Conservation (phyloP, 2,888 invertebrate species). For the Volucella zonaria region DNA sequence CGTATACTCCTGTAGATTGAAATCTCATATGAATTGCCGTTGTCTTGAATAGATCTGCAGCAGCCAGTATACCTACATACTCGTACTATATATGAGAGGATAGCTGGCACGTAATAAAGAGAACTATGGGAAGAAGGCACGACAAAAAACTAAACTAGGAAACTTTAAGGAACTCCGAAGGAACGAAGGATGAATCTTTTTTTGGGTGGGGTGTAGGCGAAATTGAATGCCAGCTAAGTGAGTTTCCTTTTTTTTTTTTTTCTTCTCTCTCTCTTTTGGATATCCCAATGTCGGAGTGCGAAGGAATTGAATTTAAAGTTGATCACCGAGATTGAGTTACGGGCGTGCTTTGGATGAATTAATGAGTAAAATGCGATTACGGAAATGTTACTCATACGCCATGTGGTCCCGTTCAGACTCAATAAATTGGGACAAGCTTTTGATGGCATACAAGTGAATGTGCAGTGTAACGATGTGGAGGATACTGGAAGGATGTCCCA, state of each 20-base stretch:
- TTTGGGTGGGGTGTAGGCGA: slow-evolving; percentile 2
- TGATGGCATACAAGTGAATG: background rate
- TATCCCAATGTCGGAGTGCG: slow-evolving; percentile 4
- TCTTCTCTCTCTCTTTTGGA: background rate
- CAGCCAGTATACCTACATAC: slow-evolving; percentile 21
- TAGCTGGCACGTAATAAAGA: slow-evolving; percentile 65
- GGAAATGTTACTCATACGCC: slow-evolving; percentile 30
- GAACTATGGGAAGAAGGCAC: background rate
- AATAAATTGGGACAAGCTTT: background rate
- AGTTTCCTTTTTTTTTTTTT: slow-evolving; percentile 3
- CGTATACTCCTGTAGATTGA: slow-evolving; percentile 57
- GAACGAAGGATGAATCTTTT: background rate
- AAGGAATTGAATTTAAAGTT: slow-evolving; percentile 56
- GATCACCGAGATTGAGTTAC: slow-evolving; percentile 58
- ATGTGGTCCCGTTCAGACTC: slow-evolving; percentile 7
- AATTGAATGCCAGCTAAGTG: slow-evolving; percentile 48
- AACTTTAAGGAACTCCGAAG: slow-evolving; percentile 27
- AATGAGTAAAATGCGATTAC: slow-evolving; percentile 12
- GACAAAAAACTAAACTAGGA: background rate
- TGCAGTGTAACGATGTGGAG: too few relatives aligned
- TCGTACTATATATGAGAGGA: slow-evolving; percentile 39
- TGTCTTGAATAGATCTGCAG: slow-evolving; percentile 51
- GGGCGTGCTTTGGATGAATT: slow-evolving; percentile 38
- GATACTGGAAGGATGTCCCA: too few relatives aligned
- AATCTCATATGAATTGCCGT: slow-evolving; percentile 67